Evolutionary conservation across 2,797 vertebrate genomes (phyloP).

Genomic region (Sylvia borin): DNA sequence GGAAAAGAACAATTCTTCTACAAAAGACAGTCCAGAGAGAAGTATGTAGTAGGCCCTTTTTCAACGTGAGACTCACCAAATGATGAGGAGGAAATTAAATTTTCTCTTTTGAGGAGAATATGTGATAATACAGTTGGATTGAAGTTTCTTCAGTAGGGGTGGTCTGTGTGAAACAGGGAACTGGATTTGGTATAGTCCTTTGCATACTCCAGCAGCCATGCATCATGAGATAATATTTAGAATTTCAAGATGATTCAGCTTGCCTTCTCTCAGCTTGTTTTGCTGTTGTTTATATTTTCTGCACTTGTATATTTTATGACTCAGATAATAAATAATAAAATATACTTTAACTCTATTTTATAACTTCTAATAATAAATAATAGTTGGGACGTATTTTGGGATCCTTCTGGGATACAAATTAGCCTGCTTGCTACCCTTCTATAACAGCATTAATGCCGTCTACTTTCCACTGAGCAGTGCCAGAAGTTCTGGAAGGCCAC

Average conservation of each 20-base stretch:
- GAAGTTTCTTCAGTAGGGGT: background rate
- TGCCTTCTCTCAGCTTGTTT: slow-evolving; percentile 8
- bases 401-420: slow-evolving; percentile 4
- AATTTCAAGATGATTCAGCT: slow-evolving; percentile 21
- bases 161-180: background rate
- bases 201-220: background rate
- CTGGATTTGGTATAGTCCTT: background rate
- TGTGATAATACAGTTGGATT: background rate
- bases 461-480: background rate
- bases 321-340: slow-evolving; percentile 44
- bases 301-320: slow-evolving; percentile 42
- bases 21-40: background rate
- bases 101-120: background rate
- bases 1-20: background rate
- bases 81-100: background rate
- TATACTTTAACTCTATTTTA: slow-evolving; percentile 12
- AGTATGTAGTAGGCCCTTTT: background rate
- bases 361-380: slow-evolving; percentile 27
- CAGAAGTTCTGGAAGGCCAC: slow-evolving; percentile 24
- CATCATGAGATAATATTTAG: background rate
- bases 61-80: background rate
- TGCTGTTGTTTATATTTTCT: slow-evolving; percentile 56
- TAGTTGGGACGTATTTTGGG: background rate
- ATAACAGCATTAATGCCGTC: background rate
- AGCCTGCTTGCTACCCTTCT: background rate